A percentile compares a stretch with the other conserved stretches of the same genome.
phyloP scores from a whole-genome alignment of 2,888 invertebrate species.

The Stenurella melanura region DNA sequence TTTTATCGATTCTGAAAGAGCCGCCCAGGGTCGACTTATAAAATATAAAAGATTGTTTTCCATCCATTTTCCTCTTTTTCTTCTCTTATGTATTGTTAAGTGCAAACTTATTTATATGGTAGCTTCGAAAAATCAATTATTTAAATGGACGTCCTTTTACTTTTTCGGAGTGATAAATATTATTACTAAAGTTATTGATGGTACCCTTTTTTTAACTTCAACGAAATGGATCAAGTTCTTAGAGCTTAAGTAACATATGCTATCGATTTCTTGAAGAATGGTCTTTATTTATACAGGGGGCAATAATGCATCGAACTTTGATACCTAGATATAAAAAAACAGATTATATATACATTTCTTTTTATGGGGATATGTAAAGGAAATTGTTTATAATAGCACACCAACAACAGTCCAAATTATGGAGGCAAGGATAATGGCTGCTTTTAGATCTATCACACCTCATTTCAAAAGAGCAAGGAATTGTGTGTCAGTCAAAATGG shows the following conservation, averaged over 20 bases:
- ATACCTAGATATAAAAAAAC: no score
- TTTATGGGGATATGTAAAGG: no score
- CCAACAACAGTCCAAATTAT: no score
- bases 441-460: no score
- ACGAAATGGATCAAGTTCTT: neutral
- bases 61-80: neutral
- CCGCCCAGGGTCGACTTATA: conserved; percentile 7
- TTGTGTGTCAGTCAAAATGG: no score
- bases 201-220: neutral
- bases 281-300: no score
- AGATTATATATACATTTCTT: no score
- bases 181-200: neutral
- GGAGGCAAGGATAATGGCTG: no score
- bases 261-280: neutral
- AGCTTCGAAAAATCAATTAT: neutral
- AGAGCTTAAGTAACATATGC: neutral
- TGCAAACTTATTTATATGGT: neutral
- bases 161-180: neutral
- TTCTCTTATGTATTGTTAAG: neutral
- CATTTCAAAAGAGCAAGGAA: no score
- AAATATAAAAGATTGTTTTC: conserved; percentile 1
- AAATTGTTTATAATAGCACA: no score
- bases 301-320: no score
- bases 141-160: neutral
- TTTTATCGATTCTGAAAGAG: conserved; percentile 20